Percentiles rank a stretch among this genome's conserved stretches.
These are phyloP conservation scores for Streptopelia turtur DNA, from an alignment of 2,797 vertebrate genomes.

Conservation along the genomic window DNA sequence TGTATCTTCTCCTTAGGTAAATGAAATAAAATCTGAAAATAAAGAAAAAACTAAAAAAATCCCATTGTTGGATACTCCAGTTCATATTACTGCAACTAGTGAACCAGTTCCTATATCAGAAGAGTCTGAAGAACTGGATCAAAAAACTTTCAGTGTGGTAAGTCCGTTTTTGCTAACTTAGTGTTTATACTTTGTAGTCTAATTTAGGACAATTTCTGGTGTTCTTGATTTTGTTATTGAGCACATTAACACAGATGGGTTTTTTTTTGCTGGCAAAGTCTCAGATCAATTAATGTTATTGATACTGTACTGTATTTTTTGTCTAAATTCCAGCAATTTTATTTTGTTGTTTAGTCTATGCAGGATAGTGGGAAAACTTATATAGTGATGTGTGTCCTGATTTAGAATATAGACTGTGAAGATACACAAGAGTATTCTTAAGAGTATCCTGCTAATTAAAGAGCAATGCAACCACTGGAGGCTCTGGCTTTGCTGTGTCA, in stretches of 20 bases:
- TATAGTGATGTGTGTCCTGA: background rate
- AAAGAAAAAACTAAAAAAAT: constrained; percentile 89
- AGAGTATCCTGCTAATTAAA: background rate
- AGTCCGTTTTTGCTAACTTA: constrained; percentile 41
- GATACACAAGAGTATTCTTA: background rate
- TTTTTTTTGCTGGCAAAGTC: background rate
- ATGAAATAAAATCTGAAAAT: constrained; percentile 86
- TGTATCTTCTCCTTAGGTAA: constrained; percentile 72
- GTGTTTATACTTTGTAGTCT: background rate
- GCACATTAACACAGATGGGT: background rate
- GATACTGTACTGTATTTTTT: background rate
- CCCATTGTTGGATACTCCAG: constrained; percentile 79
- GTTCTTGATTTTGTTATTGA: background rate
- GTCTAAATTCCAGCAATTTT: background rate
- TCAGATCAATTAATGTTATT: rapidly evolving
- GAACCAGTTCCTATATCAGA: constrained; percentile 88
- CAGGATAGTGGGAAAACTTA: background rate
- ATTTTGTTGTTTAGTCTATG: background rate
- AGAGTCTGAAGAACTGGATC: constrained; percentile 96
- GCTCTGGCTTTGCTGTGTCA: background rate
- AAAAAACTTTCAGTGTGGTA: constrained; percentile 98
- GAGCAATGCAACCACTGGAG: background rate
- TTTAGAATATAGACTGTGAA: background rate
- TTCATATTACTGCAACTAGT: constrained; percentile 89
- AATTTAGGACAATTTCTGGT: background rate